Evolutionary conservation across 2,888 invertebrate species (phyloP), one percentile per base, ranked within the genome.

Genomic region (Mimas tiliae): DNA sequence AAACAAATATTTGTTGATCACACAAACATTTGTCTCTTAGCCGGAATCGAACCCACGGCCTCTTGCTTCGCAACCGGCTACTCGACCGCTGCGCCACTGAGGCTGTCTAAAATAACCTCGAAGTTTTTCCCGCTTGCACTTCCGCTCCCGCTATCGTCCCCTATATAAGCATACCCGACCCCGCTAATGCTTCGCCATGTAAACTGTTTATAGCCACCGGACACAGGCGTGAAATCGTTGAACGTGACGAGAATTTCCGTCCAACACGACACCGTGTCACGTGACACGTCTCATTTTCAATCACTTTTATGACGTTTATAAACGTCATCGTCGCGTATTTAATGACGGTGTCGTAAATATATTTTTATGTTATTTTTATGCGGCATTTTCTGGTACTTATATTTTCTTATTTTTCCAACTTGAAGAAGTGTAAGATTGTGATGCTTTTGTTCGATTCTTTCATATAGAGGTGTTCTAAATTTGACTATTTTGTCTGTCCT

Each of bases 251-350:
- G 38, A 58, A 58, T 42, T 42, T 38, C 19, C 58, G 19, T 16
- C 55, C 33, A 27, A 19, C 58, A 16, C 53, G 34, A 53, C 53
- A 27, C 14, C 33, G n/a, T 53, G 34, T 45, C 45, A 19, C 19
- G n/a, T 16, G 16, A 38, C 55, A 38, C 55, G 58, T 58, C 19
- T 38, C 38, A 58, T 58, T 58, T 58, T 58, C 58, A 58, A 58
- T 58, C 58, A 42, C 42, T 58, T 55, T 58, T 58, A 58, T 58
- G 58, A 58, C 58, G 58, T 42, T 58, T 58, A 58, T 58, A 38
- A 55, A 38, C 34, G 55, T 38, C 42, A 58, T 58, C 3, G 27
- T 27, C 42, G 42, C 19, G 12, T 19, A 42, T 58, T 58, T 58
- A 58, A 58, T 58, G 58, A 58, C 58, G 58, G 42, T 38, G 58